Base-by-base conservation (phyloP, 2,888 invertebrate genomes). In the Allophyes oxyacanthae region DNA sequence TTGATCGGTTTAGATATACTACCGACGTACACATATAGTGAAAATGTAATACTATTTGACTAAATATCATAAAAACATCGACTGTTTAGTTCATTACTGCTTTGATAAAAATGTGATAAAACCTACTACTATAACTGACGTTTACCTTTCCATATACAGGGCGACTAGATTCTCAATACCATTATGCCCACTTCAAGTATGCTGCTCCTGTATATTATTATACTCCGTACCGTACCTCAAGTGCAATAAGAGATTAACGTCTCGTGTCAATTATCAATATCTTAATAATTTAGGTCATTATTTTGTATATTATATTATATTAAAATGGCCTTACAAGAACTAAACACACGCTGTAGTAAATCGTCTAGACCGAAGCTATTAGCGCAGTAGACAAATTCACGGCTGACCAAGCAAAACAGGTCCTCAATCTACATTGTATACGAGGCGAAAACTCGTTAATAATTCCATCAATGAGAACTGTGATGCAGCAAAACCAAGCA, bases 31-130 rank as follows among this genome's bases (percentile, higher is more conserved):
- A 55, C 49, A 41, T 44, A 68, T 28, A 52, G 51, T 58, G 62
- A 64, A 60, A 46, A 62, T 60, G 52, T 55, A 51, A 69, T 55
- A 72, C 51, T 57, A 72, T 48, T 61, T 64, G 38, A 28, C 46
- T 58, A 58, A 58, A 60, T 40, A 68, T 38, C 45, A 56, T 54
- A 57, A 70, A 44, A 64, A 60, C 44, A 64, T 45, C 50, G 30
- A 56, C 38, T 42, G 56, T 52, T 41, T 26, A 54, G 45, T 42
- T n/a, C n/a, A 10, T 2, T 50, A 63, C 49, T 46, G 64, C 10
- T 54, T 42, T 25, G 28, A 54, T 26, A 44, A 57, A 63, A 60
- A 48, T 36, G 41, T 40, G 20, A 20, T 42, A 15, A 38, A 49
- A 32, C 36, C 50, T 44, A 56, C 44, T 41, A 40, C 11, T 11